Base-by-base conservation (phyloP, 2,888 invertebrate species). In the Drosophila anomalata region DNA sequence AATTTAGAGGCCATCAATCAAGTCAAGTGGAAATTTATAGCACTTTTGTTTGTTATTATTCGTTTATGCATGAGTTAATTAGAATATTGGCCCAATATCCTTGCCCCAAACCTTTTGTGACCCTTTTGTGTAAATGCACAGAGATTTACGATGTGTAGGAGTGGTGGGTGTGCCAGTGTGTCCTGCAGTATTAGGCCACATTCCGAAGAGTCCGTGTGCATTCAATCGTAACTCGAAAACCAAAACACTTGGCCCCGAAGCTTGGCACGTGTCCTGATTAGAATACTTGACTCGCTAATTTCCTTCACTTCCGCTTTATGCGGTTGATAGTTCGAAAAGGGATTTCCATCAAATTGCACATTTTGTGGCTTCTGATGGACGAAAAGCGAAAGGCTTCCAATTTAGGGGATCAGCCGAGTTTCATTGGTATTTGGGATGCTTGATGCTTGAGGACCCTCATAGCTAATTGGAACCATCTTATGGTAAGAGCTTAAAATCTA, bases 1-100 rank as follows among this genome's bases (percentile, higher is more conserved):
- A 72, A 65, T 75, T 75, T 75, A 74, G 69, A 61, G 66, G 68
- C 77, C 76, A 85, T 85, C 88, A 85, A 85, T 85, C 87, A 85
- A 85, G 88, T 85, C 85, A 86, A 86, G 81, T 88, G 88, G 81
- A 85, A 88, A 85, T 88, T 85, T 85, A 85, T 85, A 88, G 87
- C 87, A 88, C 84, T 88, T 86, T 83, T 80, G 80, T 88, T 85
- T 86, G 84, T 86, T 88, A 88, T 88, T 85, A 85, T 88, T 86
- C 88, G 87, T 85, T 84, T 85, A 86, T 85, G 85, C 85, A 80
- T 88, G 88, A 85, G 80, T 85, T 85, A 85, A 85, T 85, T 85
- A 88, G 84, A 88, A 85, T 88, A 85, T 85, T 88, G 87, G 75
- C 84, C 73, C 67, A 75, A 83, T 77, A 83, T 77, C 84, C 87